Evolutionary conservation across 2,888 invertebrate species (phyloP), one percentile per base, ranked within the genome.

Genomic region (Drosophila stalkeri): DNA sequence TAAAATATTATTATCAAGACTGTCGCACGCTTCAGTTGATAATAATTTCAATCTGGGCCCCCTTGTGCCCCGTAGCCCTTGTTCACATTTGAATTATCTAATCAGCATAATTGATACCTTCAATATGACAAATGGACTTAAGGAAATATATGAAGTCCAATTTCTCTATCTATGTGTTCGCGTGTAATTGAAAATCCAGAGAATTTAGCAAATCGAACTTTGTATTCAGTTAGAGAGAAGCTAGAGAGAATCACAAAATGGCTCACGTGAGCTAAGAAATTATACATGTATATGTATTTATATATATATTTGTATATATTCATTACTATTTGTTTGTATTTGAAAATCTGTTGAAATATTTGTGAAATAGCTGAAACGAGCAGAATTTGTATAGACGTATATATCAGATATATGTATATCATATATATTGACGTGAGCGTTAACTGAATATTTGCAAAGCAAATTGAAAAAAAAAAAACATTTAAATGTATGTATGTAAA

Each of bases 181-280:
- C 31, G 47, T 67, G 69, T 69, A 75, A 79, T 65, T 70, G 18
- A 51, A 59, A 52, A 64, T 35, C 39, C 52, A 62, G 6, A 16
- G 7, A n/a, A 41, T 65, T 65, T 12, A 41, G 35, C 46, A n/a
- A 66, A 63, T 62, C 35, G 56, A 74, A 72, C 69, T 62, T 72
- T 66, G 56, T 61, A 69, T 56, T 54, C 33, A 27, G 33, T 44
- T 61, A 14, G 16, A 2, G 59, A 61, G 33, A 67, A 60, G 62
- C 52, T 56, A 70, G 66, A 83, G 41, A 23, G 49, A 57, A 27
- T 54, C 44, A 11, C 31, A 55, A 72, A 82, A 74, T 35, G 23
- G 35, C 66, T 83, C 89, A 86, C 87, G 89, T 89, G 81, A 81
- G 69, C 51, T 16, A 14, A 27, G 3, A 39, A 55, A 62, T n/a